These are phyloP conservation scores for Nipponia nippon DNA, from an alignment of 2,113 vertebrate genomes.

Conservation along the genomic window DNA sequence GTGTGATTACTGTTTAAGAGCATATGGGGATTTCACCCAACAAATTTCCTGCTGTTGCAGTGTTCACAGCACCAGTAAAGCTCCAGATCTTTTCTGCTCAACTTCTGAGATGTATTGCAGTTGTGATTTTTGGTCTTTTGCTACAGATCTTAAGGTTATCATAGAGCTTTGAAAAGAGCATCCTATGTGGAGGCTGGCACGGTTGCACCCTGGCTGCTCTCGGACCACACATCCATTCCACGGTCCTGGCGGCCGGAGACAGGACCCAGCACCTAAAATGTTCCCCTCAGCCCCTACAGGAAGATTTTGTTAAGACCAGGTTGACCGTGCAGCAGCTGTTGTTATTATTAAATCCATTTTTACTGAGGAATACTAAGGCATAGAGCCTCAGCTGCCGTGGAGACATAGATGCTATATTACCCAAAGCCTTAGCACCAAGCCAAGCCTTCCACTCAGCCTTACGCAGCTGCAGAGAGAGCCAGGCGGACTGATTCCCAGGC, in stretches of 20 bases:
- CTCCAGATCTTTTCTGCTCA: neutral
- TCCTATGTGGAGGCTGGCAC: neutral
- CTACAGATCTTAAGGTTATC: neutral
- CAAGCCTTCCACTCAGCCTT: neutral
- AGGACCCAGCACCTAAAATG: neutral
- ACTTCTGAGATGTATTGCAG: neutral
- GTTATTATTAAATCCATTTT: neutral
- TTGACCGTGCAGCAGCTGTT: neutral
- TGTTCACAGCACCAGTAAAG: neutral
- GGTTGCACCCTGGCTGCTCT: neutral
- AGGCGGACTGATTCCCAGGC: neutral
- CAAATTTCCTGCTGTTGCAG: neutral
- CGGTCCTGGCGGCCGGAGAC: neutral
- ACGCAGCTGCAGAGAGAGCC: neutral
- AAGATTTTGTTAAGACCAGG: neutral
- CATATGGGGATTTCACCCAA: neutral
- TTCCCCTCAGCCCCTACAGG: neutral
- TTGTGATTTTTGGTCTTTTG: neutral
- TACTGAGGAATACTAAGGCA: neutral
- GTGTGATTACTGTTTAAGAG: neutral
- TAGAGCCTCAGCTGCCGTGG: neutral
- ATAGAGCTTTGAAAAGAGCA: rapidly evolving
- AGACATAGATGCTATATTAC: neutral
- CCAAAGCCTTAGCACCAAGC: neutral
- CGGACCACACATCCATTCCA: neutral